Conservation (phyloP, 2,797 vertebrate species). For the Loris lydekkerianus region DNA sequence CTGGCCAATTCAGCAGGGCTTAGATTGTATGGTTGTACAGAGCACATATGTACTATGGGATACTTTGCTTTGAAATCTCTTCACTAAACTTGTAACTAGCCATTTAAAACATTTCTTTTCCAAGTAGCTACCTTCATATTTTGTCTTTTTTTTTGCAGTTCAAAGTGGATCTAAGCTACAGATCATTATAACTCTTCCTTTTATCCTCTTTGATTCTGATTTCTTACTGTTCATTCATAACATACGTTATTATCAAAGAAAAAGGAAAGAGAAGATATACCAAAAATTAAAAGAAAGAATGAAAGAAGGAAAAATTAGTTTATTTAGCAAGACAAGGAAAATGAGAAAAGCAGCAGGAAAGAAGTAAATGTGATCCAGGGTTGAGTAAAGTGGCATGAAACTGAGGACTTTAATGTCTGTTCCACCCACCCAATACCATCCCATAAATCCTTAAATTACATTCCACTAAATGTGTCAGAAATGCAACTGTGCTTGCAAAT, state of each 20-base stretch:
- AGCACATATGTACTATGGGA: background rate
- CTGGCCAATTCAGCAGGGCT: background rate
- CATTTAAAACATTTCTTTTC: slow-evolving; percentile 51
- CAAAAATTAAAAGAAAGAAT: background rate
- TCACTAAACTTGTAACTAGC: background rate
- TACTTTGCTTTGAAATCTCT: background rate
- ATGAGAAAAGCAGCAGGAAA: background rate
- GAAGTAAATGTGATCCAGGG: background rate
- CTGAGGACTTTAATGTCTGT: background rate
- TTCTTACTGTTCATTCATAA: slow-evolving; percentile 36
- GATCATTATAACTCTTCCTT: background rate
- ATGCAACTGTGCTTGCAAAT: slow-evolving; percentile 80
- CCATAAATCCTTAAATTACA: slow-evolving; percentile 82
- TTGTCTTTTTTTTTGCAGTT: background rate
- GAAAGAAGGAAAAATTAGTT: background rate
- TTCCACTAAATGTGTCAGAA: slow-evolving; percentile 82
- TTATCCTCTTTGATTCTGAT: slow-evolving; percentile 3
- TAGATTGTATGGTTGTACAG: background rate
- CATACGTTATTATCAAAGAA: slow-evolving; percentile 7
- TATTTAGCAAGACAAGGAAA: slow-evolving; percentile 25
- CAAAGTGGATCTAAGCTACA: background rate
- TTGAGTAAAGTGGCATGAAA: slow-evolving; percentile 51
- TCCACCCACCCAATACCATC: slow-evolving; percentile 17
- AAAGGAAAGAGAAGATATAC: background rate
- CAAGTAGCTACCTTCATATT: background rate